These are phyloP conservation scores for Charanyca ferruginea DNA, from an alignment of 2,888 invertebrate genomes.

Conservation along the genomic window DNA sequence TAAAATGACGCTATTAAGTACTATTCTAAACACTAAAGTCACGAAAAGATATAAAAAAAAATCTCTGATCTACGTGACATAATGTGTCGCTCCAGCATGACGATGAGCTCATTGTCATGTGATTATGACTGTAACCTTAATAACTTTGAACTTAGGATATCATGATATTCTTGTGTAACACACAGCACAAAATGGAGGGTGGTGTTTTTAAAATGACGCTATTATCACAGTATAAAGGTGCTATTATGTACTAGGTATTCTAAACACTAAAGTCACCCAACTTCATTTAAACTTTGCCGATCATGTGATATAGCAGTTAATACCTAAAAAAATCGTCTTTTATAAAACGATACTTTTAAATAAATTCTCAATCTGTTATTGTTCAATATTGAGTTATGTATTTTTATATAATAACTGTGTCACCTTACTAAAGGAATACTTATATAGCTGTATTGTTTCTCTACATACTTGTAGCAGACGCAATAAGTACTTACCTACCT, in stretches of 20 bases:
- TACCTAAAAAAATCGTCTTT: conserved; percentile 8
- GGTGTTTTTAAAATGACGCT: too few species aligned
- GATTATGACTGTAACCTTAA: neutral
- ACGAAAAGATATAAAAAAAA: too few species aligned
- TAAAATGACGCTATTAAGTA: too few species aligned
- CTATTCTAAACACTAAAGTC: too few species aligned
- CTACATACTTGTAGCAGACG: neutral
- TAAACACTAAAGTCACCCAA: too few species aligned
- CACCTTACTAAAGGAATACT: neutral
- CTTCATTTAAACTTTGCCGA: neutral
- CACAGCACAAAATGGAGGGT: too few species aligned
- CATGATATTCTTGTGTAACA: too few species aligned
- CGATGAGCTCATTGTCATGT: too few species aligned
- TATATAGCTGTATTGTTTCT: conserved; percentile 6
- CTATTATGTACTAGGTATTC: neutral
- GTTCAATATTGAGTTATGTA: conserved; percentile 22
- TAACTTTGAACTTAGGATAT: neutral
- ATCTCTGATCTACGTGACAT: too few species aligned
- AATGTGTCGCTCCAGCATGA: too few species aligned
- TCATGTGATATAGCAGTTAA: conserved; percentile 20
- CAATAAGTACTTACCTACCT: too few species aligned
- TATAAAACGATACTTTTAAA: conserved; percentile 19
- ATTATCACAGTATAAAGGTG: too few species aligned
- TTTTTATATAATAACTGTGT: conserved; percentile 8
- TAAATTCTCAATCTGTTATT: conserved; percentile 10